phyloP scores from a whole-genome alignment of 2,113 vertebrate species.

The Channa argus region DNA sequence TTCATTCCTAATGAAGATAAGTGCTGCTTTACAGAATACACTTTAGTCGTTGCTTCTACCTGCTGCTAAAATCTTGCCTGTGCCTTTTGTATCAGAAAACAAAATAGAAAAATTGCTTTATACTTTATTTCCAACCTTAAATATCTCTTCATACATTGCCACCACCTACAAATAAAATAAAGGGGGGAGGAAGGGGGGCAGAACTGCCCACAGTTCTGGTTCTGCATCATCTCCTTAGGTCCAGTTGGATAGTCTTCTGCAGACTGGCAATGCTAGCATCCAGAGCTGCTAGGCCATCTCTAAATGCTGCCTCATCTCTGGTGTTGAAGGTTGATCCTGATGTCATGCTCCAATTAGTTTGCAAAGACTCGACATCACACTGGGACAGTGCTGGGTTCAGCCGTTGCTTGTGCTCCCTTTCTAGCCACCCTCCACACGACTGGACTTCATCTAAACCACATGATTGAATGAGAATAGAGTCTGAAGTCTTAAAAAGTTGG shows the following conservation, averaged over 20 bases:
- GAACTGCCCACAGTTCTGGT: too few species aligned
- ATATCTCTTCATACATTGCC: too few species aligned
- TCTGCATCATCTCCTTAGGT: constrained; percentile 76
- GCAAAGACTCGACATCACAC: constrained; percentile 79
- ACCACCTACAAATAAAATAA: too few species aligned
- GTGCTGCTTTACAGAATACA: too few species aligned
- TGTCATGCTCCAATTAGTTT: constrained; percentile 85
- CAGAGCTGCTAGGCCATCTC: constrained; percentile 89
- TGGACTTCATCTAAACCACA: not conserved
- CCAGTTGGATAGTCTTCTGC: constrained; percentile 87
- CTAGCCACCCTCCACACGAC: too few species aligned
- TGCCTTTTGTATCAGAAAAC: too few species aligned
- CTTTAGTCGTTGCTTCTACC: too few species aligned
- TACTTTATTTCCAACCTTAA: too few species aligned
- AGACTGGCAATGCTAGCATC: constrained; percentile 93
- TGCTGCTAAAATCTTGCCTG: too few species aligned
- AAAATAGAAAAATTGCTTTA: too few species aligned
- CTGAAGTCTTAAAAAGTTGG: constrained; percentile 75
- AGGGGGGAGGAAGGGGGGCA: too few species aligned
- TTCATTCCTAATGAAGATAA: too few species aligned
- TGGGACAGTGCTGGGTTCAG: constrained; percentile 69
- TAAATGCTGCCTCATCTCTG: constrained; percentile 90
- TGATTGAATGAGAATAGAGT: accelerated
- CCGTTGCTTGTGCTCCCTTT: not conserved
- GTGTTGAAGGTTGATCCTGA: constrained; percentile 91